These are phyloP conservation scores for Rallus crepitans DNA, from an alignment of 2,797 vertebrate genomes.

Conservation along the genomic window DNA sequence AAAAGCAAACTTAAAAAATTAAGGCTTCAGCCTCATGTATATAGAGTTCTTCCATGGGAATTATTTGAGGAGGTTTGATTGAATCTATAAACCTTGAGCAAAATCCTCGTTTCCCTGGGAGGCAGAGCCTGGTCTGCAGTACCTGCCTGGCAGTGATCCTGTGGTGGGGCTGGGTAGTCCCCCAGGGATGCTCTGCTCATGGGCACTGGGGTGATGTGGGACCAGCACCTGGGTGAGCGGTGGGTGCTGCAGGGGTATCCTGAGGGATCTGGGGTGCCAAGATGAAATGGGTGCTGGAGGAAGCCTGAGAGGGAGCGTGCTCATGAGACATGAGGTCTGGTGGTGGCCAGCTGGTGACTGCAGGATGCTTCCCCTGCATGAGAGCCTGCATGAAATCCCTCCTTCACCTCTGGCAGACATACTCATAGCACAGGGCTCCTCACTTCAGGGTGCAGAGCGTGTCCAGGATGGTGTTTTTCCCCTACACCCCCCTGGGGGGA, in stretches of 20 bases:
- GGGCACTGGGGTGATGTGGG: background rate
- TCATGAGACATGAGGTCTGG: fast-evolving
- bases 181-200: fast-evolving
- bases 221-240: background rate
- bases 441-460: too few species aligned
- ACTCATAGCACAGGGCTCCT: background rate
- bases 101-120: conserved; percentile 19
- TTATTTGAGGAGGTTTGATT: conserved; percentile 50
- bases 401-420: fast-evolving
- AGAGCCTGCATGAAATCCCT: background rate
- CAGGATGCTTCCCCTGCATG: background rate
- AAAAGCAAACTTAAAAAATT: conserved; percentile 62
- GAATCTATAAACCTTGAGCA: conserved; percentile 69
- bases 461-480: background rate
- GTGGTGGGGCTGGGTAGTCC: background rate
- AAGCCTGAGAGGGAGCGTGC: background rate
- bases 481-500: background rate
- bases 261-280: background rate
- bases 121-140: background rate
- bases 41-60: conserved; percentile 41
- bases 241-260: fast-evolving
- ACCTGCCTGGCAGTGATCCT: background rate
- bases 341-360: too few species aligned
- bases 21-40: conserved; percentile 54
- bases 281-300: background rate